These are phyloP conservation scores for Melipona bicolor DNA, from an alignment of 2,888 invertebrate species.

Conservation along the genomic window DNA sequence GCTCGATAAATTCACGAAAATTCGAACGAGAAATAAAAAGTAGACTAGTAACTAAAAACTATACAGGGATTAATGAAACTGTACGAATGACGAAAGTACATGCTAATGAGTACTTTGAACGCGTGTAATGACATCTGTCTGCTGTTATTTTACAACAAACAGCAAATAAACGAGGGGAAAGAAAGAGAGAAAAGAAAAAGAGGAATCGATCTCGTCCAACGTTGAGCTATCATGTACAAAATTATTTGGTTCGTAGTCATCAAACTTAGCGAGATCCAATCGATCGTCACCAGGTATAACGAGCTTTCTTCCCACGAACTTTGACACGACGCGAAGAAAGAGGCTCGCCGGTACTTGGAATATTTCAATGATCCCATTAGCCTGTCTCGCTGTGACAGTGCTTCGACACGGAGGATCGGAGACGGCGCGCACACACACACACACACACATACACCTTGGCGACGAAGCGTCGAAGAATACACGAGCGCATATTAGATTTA, in stretches of 20 bases:
- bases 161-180: no score
- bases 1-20: neutral
- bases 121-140: no score
- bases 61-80: no score
- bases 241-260: neutral
- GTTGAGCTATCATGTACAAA: neutral
- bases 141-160: no score
- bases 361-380: slow-evolving; percentile 65
- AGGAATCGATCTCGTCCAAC: neutral
- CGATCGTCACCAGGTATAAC: neutral
- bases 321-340: slow-evolving; percentile 3
- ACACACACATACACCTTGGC: slow-evolving; percentile 45
- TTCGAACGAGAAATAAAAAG: no score
- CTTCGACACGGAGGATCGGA: slow-evolving; percentile 39
- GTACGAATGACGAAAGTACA: no score
- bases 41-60: no score
- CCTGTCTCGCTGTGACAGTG: slow-evolving; percentile 46
- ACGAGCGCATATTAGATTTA: slow-evolving; percentile 81
- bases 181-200: no score
- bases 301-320: slow-evolving; percentile 35
- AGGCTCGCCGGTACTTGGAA: slow-evolving; percentile 29
- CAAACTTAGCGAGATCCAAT: slow-evolving; percentile 22
- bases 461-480: slow-evolving; percentile 69
- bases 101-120: no score
- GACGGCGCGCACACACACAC: neutral